Evolutionary conservation across 2,797 vertebrate species (phyloP).

Genomic region (Sebastes nivosus): DNA sequence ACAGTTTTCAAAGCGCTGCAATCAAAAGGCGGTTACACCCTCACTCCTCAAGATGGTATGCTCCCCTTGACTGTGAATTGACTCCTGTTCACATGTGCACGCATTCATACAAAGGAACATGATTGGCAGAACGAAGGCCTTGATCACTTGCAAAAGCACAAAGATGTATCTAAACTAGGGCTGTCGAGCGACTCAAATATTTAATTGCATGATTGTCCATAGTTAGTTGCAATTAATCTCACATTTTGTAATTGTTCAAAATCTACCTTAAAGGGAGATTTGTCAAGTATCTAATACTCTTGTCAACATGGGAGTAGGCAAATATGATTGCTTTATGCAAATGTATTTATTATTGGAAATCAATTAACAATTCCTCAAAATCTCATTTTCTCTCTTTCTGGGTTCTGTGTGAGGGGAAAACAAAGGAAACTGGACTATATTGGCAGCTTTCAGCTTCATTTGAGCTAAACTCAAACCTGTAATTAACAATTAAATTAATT

Average conservation of each 20-base stretch:
- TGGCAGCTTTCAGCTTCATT: background rate
- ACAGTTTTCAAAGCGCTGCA: conserved; percentile 50
- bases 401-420: background rate
- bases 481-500: background rate
- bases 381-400: background rate
- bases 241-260: too few relatives aligned
- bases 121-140: background rate
- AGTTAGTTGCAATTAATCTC: too few relatives aligned
- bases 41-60: conserved; percentile 72
- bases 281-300: too few relatives aligned
- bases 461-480: background rate
- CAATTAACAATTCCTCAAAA: too few relatives aligned
- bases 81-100: background rate
- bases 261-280: too few relatives aligned
- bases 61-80: fast-evolving
- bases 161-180: background rate
- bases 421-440: background rate
- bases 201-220: too few relatives aligned
- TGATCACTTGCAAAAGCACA: background rate
- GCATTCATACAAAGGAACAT: background rate
- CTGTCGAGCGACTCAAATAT: too few relatives aligned
- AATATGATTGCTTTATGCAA: too few relatives aligned
- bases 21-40: background rate
- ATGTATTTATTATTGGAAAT: too few relatives aligned
- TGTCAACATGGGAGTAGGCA: too few relatives aligned